Conservation (phyloP, 2,797 vertebrate genomes). For the Echeneis naucrates region DNA sequence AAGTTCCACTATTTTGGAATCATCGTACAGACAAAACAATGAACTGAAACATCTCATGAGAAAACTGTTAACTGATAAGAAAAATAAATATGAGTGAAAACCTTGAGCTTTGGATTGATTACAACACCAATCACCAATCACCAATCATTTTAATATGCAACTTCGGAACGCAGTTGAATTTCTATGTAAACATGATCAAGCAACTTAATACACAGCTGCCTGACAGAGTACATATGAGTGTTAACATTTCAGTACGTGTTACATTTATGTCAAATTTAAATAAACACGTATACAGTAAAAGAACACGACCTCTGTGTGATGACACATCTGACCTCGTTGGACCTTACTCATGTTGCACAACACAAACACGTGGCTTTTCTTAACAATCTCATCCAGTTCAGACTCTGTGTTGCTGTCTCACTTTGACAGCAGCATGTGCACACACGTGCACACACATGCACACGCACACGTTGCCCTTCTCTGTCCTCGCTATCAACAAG, state of each 20-base stretch:
- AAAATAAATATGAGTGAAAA: too few relatives aligned
- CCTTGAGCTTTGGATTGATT: too few relatives aligned
- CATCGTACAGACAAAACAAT: not conserved
- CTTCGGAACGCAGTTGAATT: too few relatives aligned
- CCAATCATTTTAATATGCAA: too few relatives aligned
- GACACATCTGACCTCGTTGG: slow-evolving; percentile 20
- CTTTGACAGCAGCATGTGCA: slow-evolving; percentile 36
- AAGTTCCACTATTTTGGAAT: not conserved
- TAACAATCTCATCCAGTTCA: slow-evolving; percentile 10
- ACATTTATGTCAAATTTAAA: not conserved
- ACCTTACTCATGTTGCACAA: slow-evolving; percentile 39
- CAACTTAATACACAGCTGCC: not conserved
- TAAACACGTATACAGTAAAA: slow-evolving; percentile 17
- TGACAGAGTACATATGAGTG: too few relatives aligned
- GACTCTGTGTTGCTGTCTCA: slow-evolving; percentile 22
- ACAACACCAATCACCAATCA: too few relatives aligned
- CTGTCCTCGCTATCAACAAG: slow-evolving; percentile 48
- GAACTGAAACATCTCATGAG: not conserved
- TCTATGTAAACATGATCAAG: too few relatives aligned
- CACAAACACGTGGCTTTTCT: slow-evolving; percentile 29
- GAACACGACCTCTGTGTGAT: slow-evolving; percentile 13
- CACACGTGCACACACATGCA: not conserved
- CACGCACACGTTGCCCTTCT: slow-evolving; percentile 11
- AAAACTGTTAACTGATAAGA: not conserved
- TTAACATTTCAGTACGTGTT: too few relatives aligned